A percentile compares a stretch with the other conserved stretches of the same genome.
These are phyloP conservation scores for Chloroceryle aenea DNA, from an alignment of 2,113 vertebrate genomes.

Conservation along the genomic window DNA sequence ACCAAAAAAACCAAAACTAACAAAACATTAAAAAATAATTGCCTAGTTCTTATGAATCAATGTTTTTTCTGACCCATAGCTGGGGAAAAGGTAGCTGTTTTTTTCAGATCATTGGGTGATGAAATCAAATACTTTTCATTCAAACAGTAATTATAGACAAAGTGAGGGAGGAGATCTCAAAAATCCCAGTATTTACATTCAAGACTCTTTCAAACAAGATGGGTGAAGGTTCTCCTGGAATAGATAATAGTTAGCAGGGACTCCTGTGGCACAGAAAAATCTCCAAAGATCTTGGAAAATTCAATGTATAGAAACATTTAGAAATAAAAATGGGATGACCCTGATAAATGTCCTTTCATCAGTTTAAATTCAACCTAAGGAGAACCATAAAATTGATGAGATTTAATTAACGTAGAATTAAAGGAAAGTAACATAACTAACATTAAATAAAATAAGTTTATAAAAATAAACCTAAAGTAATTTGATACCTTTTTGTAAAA, in stretches of 20 bases:
- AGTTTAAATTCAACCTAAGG: constrained; percentile 36
- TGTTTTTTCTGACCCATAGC: neutral
- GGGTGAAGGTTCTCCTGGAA: neutral
- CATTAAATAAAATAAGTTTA: constrained; percentile 3
- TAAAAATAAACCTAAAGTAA: constrained; percentile 1
- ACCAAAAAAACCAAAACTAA: neutral
- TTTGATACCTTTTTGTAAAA: neutral
- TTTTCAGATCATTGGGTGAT: neutral
- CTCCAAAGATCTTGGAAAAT: neutral
- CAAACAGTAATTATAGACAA: neutral
- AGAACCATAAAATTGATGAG: constrained; percentile 28
- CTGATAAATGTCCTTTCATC: neutral
- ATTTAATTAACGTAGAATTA: constrained; percentile 44
- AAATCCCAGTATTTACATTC: neutral
- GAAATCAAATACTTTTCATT: neutral
- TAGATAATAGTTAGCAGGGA: neutral
- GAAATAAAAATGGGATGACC: neutral
- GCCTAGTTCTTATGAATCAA: neutral
- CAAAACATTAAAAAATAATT: neutral
- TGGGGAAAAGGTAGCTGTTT: neutral
- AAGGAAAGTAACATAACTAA: constrained; percentile 4
- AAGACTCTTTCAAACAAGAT: neutral
- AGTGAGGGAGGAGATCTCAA: neutral
- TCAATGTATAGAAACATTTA: neutral
- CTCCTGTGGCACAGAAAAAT: neutral